phyloP scores from a whole-genome alignment of 2,113 vertebrate species.

The Rhinoderma darwinii region DNA sequence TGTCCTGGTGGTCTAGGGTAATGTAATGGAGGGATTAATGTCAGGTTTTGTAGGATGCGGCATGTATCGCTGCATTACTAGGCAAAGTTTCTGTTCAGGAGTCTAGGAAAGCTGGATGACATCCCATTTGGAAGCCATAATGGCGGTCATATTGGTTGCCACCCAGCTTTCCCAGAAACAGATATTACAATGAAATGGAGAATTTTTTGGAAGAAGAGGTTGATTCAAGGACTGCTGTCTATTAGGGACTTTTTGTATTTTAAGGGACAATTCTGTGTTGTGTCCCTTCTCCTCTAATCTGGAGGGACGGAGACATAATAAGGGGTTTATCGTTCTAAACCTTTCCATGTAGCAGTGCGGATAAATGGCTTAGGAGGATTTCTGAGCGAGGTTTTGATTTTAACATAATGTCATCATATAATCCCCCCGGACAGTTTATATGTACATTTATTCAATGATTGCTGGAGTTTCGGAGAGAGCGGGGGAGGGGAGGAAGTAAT shows the following conservation, averaged over 20 bases:
- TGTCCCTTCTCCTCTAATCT: not conserved
- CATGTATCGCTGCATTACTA: too few relatives aligned
- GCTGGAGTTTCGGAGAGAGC: not conserved
- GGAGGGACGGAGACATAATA: not conserved
- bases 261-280: not conserved
- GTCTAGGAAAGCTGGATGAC: too few relatives aligned
- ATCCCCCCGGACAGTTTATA: conserved; percentile 35
- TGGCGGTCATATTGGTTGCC: not conserved
- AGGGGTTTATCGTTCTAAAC: not conserved
- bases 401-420: conserved; percentile 41
- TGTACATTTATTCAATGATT: conserved; percentile 26
- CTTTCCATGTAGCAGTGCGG: not conserved
- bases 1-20: too few relatives aligned
- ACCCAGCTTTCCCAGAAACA: not conserved
- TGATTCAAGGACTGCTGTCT: not conserved
- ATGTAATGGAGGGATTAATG: too few relatives aligned
- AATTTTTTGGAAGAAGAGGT: not conserved
- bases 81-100: too few relatives aligned
- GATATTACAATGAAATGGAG: not conserved
- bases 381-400: conserved; percentile 33
- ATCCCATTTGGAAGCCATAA: too few relatives aligned
- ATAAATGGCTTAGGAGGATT: conserved; percentile 6
- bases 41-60: too few relatives aligned
- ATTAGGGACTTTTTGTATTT: too few relatives aligned
- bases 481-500: not conserved